phyloP scores from a whole-genome alignment of 2,113 vertebrate genomes.

The Strix uralensis region DNA sequence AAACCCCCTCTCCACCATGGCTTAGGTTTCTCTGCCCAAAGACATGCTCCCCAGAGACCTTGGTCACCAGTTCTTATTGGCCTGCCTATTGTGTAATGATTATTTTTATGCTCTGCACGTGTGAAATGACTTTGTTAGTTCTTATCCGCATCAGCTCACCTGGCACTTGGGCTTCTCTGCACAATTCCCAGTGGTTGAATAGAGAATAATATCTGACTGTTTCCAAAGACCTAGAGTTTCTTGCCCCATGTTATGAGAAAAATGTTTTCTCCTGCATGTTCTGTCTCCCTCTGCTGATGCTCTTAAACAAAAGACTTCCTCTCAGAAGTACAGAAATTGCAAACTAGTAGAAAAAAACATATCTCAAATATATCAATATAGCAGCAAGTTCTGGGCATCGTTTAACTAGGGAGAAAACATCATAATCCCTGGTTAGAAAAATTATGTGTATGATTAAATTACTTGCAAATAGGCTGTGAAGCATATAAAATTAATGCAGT shows the following conservation, averaged over 20 bases:
- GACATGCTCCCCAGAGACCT: not conserved
- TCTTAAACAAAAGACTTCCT: not conserved
- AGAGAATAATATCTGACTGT: not conserved
- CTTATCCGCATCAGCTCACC: not conserved
- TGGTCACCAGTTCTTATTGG: not conserved
- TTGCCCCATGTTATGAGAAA: not conserved
- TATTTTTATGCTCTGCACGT: not conserved
- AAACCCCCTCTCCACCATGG: accelerated
- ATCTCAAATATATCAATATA: not conserved
- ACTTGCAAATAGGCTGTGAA: not conserved
- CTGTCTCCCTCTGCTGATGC: not conserved
- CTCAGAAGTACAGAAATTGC: not conserved
- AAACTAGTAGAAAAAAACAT: not conserved
- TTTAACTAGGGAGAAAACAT: not conserved
- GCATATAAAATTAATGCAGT: not conserved
- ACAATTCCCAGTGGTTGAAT: not conserved
- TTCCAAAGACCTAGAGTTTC: not conserved
- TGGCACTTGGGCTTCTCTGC: not conserved
- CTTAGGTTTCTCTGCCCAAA: not conserved
- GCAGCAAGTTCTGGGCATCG: not conserved
- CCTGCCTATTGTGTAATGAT: not conserved
- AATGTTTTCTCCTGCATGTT: not conserved
- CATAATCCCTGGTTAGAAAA: not conserved
- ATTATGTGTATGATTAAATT: not conserved
- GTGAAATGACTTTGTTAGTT: not conserved